phyloP scores from a whole-genome alignment of 2,797 vertebrate species.

The Sibirionetta formosa region DNA sequence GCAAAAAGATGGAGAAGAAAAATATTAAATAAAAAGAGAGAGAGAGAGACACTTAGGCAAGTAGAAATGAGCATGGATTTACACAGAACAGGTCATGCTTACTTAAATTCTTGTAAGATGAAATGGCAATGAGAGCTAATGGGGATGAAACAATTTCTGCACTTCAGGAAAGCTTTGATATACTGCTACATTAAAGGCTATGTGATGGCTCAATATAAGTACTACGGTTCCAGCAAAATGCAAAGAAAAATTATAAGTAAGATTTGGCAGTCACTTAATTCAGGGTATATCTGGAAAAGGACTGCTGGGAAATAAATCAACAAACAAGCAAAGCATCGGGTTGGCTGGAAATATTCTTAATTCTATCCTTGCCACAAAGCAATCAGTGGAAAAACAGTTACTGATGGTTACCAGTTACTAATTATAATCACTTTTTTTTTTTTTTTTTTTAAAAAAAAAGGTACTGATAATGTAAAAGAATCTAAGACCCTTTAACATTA shows the following conservation, averaged over 20 bases:
- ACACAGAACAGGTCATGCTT: neutral
- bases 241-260: neutral
- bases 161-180: slow-evolving; percentile 19
- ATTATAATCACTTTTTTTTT: neutral
- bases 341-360: neutral
- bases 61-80: neutral
- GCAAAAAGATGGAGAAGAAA: neutral
- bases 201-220: neutral
- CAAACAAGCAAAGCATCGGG: neutral
- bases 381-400: neutral
- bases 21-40: neutral
- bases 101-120: neutral
- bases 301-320: neutral
- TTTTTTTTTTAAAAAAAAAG: neutral
- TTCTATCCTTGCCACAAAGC: neutral
- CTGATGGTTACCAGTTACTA: neutral
- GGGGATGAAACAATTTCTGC: neutral
- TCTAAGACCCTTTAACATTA: neutral
- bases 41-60: neutral
- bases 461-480: neutral
- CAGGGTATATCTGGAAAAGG: neutral
- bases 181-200: neutral
- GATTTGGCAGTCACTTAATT: neutral
- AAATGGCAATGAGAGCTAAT: slow-evolving; percentile 1
- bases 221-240: neutral